These are phyloP conservation scores for Eumeta japonica DNA, from an alignment of 1,140 invertebrate species.

Conservation along the genomic window DNA sequence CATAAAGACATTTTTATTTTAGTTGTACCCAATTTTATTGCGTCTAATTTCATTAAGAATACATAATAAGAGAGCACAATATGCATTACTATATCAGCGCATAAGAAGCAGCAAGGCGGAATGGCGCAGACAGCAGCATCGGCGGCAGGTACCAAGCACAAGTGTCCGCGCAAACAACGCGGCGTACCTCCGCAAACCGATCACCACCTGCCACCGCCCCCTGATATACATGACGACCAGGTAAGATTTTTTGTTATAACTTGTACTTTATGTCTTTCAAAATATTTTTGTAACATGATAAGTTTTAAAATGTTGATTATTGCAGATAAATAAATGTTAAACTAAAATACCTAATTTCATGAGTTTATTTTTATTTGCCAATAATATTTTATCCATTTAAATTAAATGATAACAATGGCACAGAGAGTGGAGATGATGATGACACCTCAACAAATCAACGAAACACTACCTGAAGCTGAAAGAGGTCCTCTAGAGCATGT, in stretches of 20 bases:
- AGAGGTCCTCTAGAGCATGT: slow-evolving; percentile 36
- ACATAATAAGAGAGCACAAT: too few species aligned
- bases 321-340: too few species aligned
- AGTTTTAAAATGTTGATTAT: too few species aligned
- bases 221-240: slow-evolving; percentile 44
- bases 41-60: not conserved
- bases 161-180: slow-evolving; percentile 42
- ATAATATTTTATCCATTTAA: too few species aligned
- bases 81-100: slow-evolving; percentile 2
- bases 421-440: slow-evolving; percentile 33
- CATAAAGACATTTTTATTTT: not conserved
- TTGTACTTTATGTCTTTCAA: too few species aligned
- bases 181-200: slow-evolving; percentile 36
- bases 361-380: too few species aligned
- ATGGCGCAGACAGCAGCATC: slow-evolving; percentile 15
- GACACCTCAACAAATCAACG: slow-evolving; percentile 27
- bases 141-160: slow-evolving; percentile 28
- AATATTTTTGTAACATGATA: too few species aligned
- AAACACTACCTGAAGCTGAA: slow-evolving; percentile 40
- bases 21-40: not conserved
- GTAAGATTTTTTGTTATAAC: too few species aligned
- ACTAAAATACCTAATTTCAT: too few species aligned
- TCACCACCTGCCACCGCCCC: slow-evolving; percentile 51
- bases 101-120: too few species aligned
- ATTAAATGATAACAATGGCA: too few species aligned